Evolutionary conservation across 2,888 invertebrate species (phyloP).

Genomic region (Spatulosminthurus flaviceps): DNA sequence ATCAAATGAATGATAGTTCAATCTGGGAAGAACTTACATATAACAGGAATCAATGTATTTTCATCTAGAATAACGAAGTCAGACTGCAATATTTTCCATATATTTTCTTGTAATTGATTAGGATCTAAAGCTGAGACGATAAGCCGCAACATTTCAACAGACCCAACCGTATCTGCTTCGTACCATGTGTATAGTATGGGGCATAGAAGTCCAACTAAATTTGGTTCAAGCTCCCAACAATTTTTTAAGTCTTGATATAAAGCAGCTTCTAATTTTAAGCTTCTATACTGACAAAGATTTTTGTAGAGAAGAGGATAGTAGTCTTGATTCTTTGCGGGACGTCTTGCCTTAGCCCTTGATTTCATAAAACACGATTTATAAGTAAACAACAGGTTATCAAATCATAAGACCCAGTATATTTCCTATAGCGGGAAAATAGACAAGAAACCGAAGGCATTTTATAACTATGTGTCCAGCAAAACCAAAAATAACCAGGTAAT

Average conservation of each 20-base stretch:
- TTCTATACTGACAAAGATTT: slow-evolving; percentile 56
- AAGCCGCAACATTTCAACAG: slow-evolving; percentile 85
- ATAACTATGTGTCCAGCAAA: too few species aligned
- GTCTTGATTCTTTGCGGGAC: slow-evolving; percentile 41
- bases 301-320: slow-evolving; percentile 54
- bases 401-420: too few species aligned
- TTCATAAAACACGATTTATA: background rate
- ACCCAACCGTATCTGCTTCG: slow-evolving; percentile 72
- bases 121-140: slow-evolving; percentile 92
- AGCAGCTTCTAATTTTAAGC: slow-evolving; percentile 59
- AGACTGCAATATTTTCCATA: slow-evolving; percentile 90
- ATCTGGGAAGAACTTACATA: slow-evolving; percentile 57
- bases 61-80: slow-evolving; percentile 71
- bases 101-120: slow-evolving; percentile 85
- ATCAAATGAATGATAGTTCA: too few species aligned
- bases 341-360: slow-evolving; percentile 36
- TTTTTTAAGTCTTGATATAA: slow-evolving; percentile 58
- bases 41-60: slow-evolving; percentile 64
- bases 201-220: slow-evolving; percentile 57
- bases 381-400: background rate
- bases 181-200: slow-evolving; percentile 60
- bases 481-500: too few species aligned
- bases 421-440: too few species aligned
- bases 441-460: too few species aligned
- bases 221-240: slow-evolving; percentile 62